Percentiles rank a stretch among this genome's conserved stretches.
Conservation (phyloP, 1,140 invertebrate genomes). For the Drosophila melanica region DNA sequence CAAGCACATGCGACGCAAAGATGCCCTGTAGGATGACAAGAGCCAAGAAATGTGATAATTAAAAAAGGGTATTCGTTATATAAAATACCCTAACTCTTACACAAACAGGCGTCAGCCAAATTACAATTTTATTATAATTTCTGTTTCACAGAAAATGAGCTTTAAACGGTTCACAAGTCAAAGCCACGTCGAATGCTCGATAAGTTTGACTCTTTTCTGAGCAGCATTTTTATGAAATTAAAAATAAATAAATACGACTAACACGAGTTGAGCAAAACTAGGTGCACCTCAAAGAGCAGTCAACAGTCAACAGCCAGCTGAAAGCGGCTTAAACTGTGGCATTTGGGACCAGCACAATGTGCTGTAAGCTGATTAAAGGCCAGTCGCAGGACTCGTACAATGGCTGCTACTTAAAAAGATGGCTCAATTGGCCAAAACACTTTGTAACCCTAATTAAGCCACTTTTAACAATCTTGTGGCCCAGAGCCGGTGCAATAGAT, state of each 20-base stretch:
- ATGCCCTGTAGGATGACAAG: constrained; percentile 13
- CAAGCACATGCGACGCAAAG: background rate
- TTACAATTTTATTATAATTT: no score
- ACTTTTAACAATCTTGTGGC: constrained; percentile 48
- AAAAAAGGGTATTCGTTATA: background rate
- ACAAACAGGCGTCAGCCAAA: no score
- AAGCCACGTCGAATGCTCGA: constrained; percentile 4
- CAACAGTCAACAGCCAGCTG: constrained; percentile 13
- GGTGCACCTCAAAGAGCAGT: constrained; percentile 25
- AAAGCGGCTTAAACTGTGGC: constrained; percentile 43
- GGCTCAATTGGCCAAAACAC: constrained; percentile 61
- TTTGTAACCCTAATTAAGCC: constrained; percentile 74
- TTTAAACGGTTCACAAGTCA: constrained; percentile 17
- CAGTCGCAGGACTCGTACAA: constrained; percentile 29
- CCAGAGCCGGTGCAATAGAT: constrained; percentile 63
- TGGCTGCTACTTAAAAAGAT: background rate
- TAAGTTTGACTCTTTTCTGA: background rate
- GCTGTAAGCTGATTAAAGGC: constrained; percentile 56
- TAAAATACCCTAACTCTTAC: no score
- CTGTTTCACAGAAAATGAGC: background rate
- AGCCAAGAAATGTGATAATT: background rate
- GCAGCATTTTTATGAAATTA: constrained; percentile 17
- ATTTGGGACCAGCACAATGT: background rate
- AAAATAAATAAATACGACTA: background rate
- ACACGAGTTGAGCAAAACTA: constrained; percentile 19